A percentile compares a stretch with the other conserved stretches of the same genome.
Conservation (phyloP, 1,140 invertebrate genomes). For the Drosophila murphyi region DNA sequence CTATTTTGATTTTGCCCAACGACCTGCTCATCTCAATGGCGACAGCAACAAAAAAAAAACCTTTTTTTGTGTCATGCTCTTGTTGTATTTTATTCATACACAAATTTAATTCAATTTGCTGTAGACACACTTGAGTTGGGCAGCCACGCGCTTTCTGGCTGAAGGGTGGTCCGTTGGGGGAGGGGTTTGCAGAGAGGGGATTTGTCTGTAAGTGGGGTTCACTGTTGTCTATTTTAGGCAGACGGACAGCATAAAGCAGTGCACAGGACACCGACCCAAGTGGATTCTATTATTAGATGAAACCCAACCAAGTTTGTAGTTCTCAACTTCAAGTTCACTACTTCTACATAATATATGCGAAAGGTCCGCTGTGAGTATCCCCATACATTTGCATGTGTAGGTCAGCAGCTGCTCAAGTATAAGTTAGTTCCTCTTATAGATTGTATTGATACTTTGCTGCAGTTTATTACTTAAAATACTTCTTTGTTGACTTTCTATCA, state of each 20-base stretch:
- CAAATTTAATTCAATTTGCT: conserved; percentile 55
- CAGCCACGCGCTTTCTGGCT: neutral
- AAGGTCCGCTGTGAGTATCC: neutral
- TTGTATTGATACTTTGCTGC: no score
- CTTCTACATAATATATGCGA: neutral
- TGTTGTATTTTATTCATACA: conserved; percentile 33
- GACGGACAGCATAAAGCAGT: conserved; percentile 1
- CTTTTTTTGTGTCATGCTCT: neutral
- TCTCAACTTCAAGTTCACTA: conserved; percentile 2
- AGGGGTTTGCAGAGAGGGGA: neutral
- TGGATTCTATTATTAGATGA: conserved; percentile 25
- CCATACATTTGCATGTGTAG: neutral
- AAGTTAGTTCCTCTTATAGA: no score
- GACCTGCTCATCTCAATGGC: conserved; percentile 42
- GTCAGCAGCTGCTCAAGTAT: no score
- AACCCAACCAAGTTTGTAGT: conserved; percentile 6
- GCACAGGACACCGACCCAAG: conserved; percentile 10
- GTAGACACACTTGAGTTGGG: conserved; percentile 41
- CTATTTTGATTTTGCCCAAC: conserved; percentile 53
- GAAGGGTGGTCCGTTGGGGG: neutral
- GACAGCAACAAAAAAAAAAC: conserved; percentile 14
- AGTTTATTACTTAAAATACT: no score
- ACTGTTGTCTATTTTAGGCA: conserved; percentile 32
- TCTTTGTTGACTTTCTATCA: no score
- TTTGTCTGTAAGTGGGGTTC: neutral